Percentiles rank a stretch among this genome's conserved stretches.
Conservation (phyloP, 2,888 invertebrate genomes). For the Hirudinaria manillensis region DNA sequence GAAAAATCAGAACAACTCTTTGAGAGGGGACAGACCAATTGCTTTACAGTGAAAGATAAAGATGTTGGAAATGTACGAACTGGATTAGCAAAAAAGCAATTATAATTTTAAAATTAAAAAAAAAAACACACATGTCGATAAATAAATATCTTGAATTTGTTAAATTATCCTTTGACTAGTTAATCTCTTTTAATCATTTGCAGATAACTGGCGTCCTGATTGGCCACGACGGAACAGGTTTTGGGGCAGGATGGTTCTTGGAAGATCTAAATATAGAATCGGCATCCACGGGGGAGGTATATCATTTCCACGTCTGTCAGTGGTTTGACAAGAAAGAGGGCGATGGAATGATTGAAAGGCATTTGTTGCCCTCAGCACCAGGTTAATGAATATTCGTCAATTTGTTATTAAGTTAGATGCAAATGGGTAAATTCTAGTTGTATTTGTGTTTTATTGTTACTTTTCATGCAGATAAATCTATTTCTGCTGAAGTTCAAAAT, state of each 20-base stretch:
- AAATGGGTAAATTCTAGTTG: too few relatives aligned
- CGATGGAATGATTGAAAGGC: slow-evolving; percentile 22
- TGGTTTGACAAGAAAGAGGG: slow-evolving; percentile 28
- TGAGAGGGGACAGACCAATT: slow-evolving; percentile 7
- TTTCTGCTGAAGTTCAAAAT: too few relatives aligned
- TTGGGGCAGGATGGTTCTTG: slow-evolving; percentile 28
- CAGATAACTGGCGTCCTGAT: slow-evolving; percentile 14
- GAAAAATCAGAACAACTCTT: slow-evolving; percentile 1
- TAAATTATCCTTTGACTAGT: neutral
- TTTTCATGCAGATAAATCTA: too few relatives aligned
- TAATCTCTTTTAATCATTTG: neutral
- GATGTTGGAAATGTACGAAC: slow-evolving; percentile 1
- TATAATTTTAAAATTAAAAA: neutral
- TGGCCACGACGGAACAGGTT: slow-evolving; percentile 26
- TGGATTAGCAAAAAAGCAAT: neutral
- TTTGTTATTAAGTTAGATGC: too few relatives aligned
- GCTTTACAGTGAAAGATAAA: neutral
- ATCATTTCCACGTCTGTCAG: slow-evolving; percentile 9
- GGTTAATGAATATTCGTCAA: too few relatives aligned
- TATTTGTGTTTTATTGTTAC: too few relatives aligned
- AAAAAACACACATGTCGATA: neutral
- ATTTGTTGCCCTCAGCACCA: neutral
- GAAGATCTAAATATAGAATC: slow-evolving; percentile 17
- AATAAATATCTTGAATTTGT: neutral
- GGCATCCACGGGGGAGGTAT: neutral